Base-by-base conservation (phyloP, 2,888 invertebrate species). In the Nysson spinosus region DNA sequence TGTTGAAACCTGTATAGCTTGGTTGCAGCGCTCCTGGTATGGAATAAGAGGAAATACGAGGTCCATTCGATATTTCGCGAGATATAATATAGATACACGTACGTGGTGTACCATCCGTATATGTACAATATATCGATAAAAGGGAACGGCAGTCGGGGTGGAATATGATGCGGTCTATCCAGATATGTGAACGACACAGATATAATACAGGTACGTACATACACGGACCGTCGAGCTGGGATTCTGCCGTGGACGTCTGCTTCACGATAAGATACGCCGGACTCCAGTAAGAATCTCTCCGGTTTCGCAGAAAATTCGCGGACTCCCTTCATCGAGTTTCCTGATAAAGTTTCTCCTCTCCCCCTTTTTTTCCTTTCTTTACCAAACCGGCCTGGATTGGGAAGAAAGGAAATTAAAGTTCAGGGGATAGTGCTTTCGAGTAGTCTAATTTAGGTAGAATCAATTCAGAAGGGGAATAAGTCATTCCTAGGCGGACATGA, bases 171-270 rank as follows among this genome's bases (percentile, higher is more conserved):
- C 70, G 76, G 74, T 79, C 73, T 73, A 78, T 69, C 75, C 72
- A 75, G 75, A 80, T 79, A 79, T 67, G 76, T 77, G 75, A 69
- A 74, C 67, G 66, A 75, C 71, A 76, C 70, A 73, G 72, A 67
- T 80, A 78, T 76, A 79, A 79, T 70, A 75, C 80, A 80, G 79
- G 80, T 81, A 78, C 64, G 60, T 65, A 70, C 60, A 63, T 70
- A 66, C 66, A 72, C 58, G 65, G 73, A 72, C 65, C 64, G 54
- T 66, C 58, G 46, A 62, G 55, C 64, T 37, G 64, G 77, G 77
- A 79, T 79, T 83, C 84, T 84, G 83, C 74, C 79, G 68, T 65
- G 80, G 83, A 84, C 84, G 81, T 83, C 80, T 78, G 74, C 73
- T 65, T 71, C 66, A 74, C 80, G 82, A 83, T 84, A 83, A 84